phyloP scores from a whole-genome alignment of 2,113 vertebrate species.

The Orcinus orca region DNA sequence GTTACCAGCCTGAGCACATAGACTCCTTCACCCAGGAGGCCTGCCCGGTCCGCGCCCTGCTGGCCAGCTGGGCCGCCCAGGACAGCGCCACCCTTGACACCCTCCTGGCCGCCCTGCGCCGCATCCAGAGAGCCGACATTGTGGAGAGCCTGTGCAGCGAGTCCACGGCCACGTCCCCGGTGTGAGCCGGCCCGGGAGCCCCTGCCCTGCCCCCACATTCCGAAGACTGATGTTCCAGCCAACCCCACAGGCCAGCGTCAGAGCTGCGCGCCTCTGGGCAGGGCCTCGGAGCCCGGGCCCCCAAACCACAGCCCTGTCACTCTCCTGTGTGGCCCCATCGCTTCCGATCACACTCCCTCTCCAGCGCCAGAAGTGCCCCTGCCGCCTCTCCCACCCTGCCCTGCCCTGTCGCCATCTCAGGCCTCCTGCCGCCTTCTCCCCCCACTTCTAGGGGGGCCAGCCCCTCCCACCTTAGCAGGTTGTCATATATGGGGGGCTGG shows the following conservation, averaged over 20 bases:
- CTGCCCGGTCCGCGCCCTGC: slow-evolving; percentile 88
- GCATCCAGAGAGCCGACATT: slow-evolving; percentile 93
- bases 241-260: not conserved
- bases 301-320: not conserved
- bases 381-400: not conserved
- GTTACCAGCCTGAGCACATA: slow-evolving; percentile 93
- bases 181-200: slow-evolving; percentile 82
- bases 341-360: not conserved
- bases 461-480: not conserved
- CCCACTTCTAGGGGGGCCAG: not conserved
- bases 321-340: not conserved
- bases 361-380: not conserved
- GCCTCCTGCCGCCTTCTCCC: not conserved
- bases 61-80: slow-evolving; percentile 91
- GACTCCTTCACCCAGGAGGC: slow-evolving; percentile 90
- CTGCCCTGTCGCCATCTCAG: not conserved
- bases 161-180: slow-evolving; percentile 93
- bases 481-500: not conserved
- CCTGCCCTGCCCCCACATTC: slow-evolving; percentile 63
- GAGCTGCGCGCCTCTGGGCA: slow-evolving; percentile 42
- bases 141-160: slow-evolving; percentile 91
- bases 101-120: slow-evolving; percentile 90
- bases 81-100: slow-evolving; percentile 92
- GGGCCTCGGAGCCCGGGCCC: not conserved
- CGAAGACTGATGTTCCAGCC: slow-evolving; percentile 21